These are phyloP conservation scores for Norana najaformis DNA, from an alignment of 2,888 invertebrate genomes.

Conservation along the genomic window DNA sequence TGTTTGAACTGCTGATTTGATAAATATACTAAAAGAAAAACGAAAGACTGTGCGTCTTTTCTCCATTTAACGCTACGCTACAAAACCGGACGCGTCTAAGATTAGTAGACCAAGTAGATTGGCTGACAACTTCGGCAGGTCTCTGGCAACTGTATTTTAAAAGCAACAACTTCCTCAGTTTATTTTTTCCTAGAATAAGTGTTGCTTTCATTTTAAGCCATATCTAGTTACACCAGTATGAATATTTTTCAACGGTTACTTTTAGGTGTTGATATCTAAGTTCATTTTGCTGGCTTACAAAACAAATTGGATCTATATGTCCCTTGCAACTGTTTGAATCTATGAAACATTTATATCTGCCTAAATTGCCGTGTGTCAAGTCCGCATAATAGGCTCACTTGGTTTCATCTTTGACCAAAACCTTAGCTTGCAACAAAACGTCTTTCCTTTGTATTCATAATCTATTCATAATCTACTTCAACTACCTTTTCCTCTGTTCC, in stretches of 20 bases:
- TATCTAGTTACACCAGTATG: neutral
- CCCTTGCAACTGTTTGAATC: neutral
- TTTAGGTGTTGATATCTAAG: neutral
- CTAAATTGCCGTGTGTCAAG: neutral
- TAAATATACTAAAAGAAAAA: too few species aligned
- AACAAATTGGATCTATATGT: neutral
- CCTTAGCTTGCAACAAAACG: neutral
- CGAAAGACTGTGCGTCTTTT: too few species aligned
- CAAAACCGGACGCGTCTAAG: too few species aligned
- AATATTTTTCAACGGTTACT: neutral
- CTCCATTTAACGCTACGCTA: too few species aligned
- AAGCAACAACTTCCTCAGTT: neutral
- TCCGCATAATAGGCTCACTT: neutral
- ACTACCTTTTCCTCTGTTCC: neutral
- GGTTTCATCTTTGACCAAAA: neutral
- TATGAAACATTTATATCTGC: neutral
- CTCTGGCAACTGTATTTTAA: too few species aligned
- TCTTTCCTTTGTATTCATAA: neutral
- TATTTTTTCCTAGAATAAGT: neutral
- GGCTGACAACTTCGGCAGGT: too few species aligned
- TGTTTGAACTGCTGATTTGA: too few species aligned
- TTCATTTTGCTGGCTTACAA: neutral
- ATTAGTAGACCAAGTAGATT: too few species aligned
- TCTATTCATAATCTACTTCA: neutral
- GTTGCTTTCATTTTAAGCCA: neutral